These are phyloP conservation scores for Planococcus citri DNA, from an alignment of 1,140 invertebrate species.

Conservation along the genomic window DNA sequence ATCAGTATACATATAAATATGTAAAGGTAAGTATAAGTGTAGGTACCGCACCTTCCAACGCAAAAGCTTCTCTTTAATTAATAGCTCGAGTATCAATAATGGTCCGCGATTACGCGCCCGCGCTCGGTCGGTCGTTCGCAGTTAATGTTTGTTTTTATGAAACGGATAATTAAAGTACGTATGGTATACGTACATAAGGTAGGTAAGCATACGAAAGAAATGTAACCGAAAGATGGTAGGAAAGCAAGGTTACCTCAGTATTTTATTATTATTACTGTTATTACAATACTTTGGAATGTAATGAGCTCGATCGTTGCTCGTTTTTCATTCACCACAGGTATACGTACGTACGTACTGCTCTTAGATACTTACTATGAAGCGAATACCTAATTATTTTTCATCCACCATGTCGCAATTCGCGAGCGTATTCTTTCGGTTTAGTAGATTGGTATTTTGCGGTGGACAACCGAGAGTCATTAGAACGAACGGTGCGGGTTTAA, in stretches of 20 bases:
- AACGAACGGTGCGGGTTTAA: no score
- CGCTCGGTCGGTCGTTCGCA: no score
- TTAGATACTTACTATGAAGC: no score
- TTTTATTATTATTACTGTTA: conserved; percentile 5
- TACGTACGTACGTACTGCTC: no score
- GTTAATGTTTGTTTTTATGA: conserved; percentile 1
- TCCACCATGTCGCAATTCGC: not conserved
- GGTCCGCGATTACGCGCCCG: not conserved
- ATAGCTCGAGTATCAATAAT: no score
- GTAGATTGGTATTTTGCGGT: not conserved
- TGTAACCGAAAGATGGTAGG: not conserved
- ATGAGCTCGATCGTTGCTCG: not conserved
- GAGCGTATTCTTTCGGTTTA: not conserved
- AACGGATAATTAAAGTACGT: not conserved
- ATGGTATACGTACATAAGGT: no score
- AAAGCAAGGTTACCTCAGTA: conserved; percentile 1
- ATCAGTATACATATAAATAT: no score
- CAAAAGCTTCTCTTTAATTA: no score
- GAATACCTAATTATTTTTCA: not conserved
- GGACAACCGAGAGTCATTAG: not conserved
- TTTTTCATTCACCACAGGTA: not conserved
- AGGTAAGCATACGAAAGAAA: no score
- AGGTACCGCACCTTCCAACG: no score
- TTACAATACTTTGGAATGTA: not conserved
- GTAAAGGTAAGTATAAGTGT: no score